These are phyloP conservation scores for Anthopleura xanthogrammica DNA, from an alignment of 92 coral and sea anemone genomes.

Conservation along the genomic window DNA sequence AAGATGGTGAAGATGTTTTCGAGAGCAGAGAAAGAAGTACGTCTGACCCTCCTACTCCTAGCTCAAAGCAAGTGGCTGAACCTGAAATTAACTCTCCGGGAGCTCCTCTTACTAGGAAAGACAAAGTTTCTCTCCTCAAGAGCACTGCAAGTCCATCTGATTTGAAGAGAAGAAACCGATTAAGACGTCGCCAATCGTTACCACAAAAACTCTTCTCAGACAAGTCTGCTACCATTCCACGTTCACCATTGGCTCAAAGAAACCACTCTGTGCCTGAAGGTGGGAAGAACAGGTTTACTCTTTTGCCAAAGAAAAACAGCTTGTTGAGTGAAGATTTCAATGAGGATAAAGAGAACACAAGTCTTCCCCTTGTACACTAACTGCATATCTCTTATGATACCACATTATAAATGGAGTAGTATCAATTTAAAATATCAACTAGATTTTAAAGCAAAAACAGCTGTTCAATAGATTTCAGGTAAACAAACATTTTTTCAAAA, in stretches of 20 bases:
- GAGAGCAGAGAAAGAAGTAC: conserved; percentile 16
- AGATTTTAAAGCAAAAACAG: not conserved
- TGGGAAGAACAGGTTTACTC: conserved; percentile 54
- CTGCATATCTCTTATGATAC: not conserved
- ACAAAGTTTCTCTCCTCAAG: conserved; percentile 65
- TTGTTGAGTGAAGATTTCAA: conserved; percentile 58
- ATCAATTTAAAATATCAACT: too few relatives aligned
- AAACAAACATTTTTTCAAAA: too few relatives aligned
- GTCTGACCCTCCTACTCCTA: conserved; percentile 42
- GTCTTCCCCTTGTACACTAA: conserved; percentile 40
- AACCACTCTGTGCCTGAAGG: conserved; percentile 50
- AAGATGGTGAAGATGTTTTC: conserved; percentile 38
- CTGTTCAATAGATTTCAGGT: not conserved
- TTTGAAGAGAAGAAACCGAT: conserved; percentile 54
- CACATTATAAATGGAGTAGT: too few relatives aligned
- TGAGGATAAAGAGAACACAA: conserved; percentile 80
- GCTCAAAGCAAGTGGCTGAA: conserved; percentile 3
- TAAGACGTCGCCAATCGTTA: conserved; percentile 65
- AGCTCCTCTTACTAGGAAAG: conserved; percentile 71
- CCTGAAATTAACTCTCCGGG: conserved; percentile 66
- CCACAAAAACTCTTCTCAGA: conserved; percentile 86
- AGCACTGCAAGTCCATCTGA: conserved; percentile 73
- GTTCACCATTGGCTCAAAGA: conserved; percentile 87
- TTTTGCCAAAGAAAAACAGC: conserved; percentile 45
- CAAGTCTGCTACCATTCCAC: conserved; percentile 60